A percentile compares a stretch with the other conserved stretches of the same genome.
These are phyloP conservation scores for Geophilus truncorum DNA, from an alignment of 2,888 invertebrate species.

Conservation along the genomic window DNA sequence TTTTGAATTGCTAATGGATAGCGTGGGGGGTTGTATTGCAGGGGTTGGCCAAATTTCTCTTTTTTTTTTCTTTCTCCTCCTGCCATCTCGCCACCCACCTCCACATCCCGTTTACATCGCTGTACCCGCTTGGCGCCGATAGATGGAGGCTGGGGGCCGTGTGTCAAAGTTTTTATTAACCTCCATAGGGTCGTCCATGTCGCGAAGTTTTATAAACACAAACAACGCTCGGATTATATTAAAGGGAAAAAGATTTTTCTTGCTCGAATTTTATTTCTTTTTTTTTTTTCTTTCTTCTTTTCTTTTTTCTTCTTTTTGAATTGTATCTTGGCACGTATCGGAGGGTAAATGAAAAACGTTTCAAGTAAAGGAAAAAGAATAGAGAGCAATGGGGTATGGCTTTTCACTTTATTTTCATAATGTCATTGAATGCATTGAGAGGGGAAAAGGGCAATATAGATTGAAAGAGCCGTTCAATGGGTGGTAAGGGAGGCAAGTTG, in stretches of 20 bases:
- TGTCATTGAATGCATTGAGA: neutral
- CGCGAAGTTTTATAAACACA: neutral
- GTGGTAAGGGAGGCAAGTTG: neutral
- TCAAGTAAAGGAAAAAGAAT: neutral
- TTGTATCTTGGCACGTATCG: neutral
- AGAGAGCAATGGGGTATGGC: neutral
- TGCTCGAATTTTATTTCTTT: no score
- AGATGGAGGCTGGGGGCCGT: neutral
- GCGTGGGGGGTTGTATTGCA: neutral
- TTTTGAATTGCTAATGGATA: slow-evolving; percentile 23
- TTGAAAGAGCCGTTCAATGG: neutral
- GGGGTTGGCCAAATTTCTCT: neutral
- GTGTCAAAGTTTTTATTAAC: slow-evolving; percentile 17
- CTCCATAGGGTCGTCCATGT: neutral
- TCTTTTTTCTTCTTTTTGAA: neutral
- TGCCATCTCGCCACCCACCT: no score
- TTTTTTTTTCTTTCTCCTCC: neutral
- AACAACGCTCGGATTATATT: neutral
- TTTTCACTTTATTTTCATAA: neutral
- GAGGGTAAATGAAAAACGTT: neutral
- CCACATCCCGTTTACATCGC: no score
- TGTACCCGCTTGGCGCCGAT: neutral
- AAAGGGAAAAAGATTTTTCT: neutral
- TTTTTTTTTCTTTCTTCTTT: neutral
- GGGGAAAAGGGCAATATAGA: neutral